phyloP scores from a whole-genome alignment of 2,888 invertebrate genomes.

The Hoplodrina ambigua region DNA sequence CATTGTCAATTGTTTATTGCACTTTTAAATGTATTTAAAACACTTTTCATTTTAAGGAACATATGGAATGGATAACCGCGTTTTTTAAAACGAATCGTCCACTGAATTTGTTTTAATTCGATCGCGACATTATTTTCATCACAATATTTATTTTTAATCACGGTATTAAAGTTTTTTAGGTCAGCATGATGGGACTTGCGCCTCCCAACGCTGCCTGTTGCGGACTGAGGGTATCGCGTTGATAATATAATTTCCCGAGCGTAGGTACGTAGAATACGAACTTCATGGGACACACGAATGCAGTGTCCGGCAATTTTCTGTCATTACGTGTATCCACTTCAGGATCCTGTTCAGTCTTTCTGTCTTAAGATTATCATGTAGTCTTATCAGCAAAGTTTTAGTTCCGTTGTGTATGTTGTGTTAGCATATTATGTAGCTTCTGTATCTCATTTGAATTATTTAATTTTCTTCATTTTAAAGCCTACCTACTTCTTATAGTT shows the following conservation, averaged over 20 bases:
- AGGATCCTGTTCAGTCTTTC: constrained; percentile 17
- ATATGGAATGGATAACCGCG: not conserved
- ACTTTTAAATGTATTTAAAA: not conserved
- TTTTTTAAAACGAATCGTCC: not conserved
- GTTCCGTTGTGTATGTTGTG: not conserved
- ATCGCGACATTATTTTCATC: constrained; percentile 16
- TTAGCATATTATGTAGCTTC: not conserved
- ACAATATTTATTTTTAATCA: constrained; percentile 41
- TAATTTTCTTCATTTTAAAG: no score
- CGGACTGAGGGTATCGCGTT: constrained; percentile 59
- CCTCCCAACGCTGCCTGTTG: constrained; percentile 54
- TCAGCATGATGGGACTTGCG: constrained; percentile 52
- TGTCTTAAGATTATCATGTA: not conserved
- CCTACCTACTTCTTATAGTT: constrained; percentile 13
- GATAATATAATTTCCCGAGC: constrained; percentile 39
- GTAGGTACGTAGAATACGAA: constrained; percentile 7
- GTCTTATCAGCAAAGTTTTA: not conserved
- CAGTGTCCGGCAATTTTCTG: constrained; percentile 33
- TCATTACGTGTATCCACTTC: constrained; percentile 19
- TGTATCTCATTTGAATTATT: constrained; percentile 1
- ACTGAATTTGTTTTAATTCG: constrained; percentile 17
- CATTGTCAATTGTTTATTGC: not conserved
- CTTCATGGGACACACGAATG: constrained; percentile 25
- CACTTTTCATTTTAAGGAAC: not conserved
- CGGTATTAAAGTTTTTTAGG: constrained; percentile 41